These are phyloP conservation scores for Lycorma delicatula DNA, from an alignment of 1,140 invertebrate species.

Conservation along the genomic window DNA sequence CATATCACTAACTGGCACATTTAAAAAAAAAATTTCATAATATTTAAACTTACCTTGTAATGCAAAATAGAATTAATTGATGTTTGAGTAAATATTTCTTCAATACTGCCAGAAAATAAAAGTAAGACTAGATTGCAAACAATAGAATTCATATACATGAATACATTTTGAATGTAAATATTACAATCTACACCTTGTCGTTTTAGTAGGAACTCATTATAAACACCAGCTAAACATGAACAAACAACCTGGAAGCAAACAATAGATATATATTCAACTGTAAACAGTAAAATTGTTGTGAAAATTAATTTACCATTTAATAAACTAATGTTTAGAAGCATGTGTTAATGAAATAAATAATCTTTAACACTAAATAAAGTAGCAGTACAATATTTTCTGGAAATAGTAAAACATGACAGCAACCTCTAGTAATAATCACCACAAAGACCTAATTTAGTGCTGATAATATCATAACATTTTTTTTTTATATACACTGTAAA, in stretches of 20 bases:
- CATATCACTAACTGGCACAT: too few species aligned
- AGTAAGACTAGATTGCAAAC: constrained; percentile 73
- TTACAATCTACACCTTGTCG: constrained; percentile 68
- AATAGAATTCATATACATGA: constrained; percentile 93
- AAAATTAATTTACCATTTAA: too few species aligned
- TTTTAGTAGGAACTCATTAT: constrained; percentile 93
- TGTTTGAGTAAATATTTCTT: constrained; percentile 46
- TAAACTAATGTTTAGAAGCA: too few species aligned
- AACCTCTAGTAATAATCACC: too few species aligned
- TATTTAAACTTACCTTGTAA: constrained; percentile 39
- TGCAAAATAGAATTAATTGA: constrained; percentile 50
- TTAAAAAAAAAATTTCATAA: neutral
- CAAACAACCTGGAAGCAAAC: constrained; percentile 71
- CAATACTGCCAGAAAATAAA: constrained; percentile 51
- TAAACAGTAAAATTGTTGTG: too few species aligned
- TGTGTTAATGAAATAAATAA: too few species aligned
- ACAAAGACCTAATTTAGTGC: too few species aligned
- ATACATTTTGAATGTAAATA: constrained; percentile 90
- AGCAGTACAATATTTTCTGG: too few species aligned
- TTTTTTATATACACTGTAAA: too few species aligned
- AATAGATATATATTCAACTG: constrained; percentile 17
- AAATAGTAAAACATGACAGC: too few species aligned
- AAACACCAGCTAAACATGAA: constrained; percentile 90
- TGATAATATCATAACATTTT: too few species aligned
- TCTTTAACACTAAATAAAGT: too few species aligned